Base-by-base conservation (phyloP, 2,113 vertebrate species). In the Silurus meridionalis region DNA sequence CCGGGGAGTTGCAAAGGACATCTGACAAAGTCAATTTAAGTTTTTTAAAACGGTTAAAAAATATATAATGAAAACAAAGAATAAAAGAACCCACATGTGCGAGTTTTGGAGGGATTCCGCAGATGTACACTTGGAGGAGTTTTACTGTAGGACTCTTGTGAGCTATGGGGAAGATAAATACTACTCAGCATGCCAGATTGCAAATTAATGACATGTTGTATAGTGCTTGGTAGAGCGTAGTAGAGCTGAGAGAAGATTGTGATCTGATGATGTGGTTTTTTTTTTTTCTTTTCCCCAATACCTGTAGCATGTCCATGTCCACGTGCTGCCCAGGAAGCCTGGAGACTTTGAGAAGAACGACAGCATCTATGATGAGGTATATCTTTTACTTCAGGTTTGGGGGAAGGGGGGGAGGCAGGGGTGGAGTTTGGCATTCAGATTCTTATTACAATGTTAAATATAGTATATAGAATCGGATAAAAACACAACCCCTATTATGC, bases 221-320 rank as follows among this genome's bases (percentile, higher is more conserved):
- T 77, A 50, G 90, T 74, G 83, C 63, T 63, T 86, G 90, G 80
- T 89, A 84, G 80, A 87, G 87, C 79, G 53, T 85, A 60, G 37
- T 37, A 37, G 37, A 37, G 58, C 19, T 11, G 52, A 17, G 23
- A 48, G 78, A 80, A 61, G 25, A 61, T 61, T 83, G 67, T 75
- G 19, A 87, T 37, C 37, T 87, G 66, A 85, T 37, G 37, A 88
- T 52, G 25, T 10, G 78, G 52, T n/a, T 53, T 55, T 9, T 86
- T 57, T 80, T 89, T 11, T 37, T 37, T 37, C 2, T 88, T 87
- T 23, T 72, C 79, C 84, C 71, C 9, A 83, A 37, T 69, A 53
- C 81, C 93, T 94, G 77, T 94, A 97, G 95, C 97, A 98, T n/a
- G 95, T 97, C 71, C 97, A 97, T 0, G 91, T 97, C 90, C 96